Base-by-base conservation (phyloP, 2,113 vertebrate species). In the Microcebus jonahi region DNA sequence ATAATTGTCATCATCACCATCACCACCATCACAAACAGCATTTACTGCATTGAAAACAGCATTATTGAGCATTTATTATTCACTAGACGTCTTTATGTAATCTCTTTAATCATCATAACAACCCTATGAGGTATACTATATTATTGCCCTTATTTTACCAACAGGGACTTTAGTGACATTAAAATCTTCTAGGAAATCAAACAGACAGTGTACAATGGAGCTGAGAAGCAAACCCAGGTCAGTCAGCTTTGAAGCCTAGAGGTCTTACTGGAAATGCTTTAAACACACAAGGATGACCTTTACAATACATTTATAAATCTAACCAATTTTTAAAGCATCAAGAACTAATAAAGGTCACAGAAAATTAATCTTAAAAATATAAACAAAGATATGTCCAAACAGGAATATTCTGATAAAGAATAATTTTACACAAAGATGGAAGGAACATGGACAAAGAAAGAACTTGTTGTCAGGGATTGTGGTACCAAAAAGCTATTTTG, bases 11-110 rank as follows among this genome's bases (percentile, higher is more conserved):
- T 77, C 50, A 61, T 18, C 34, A 42, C 50, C 53, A 70, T 48
- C 71, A 94, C 57, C 36, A 75, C 68, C 23, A 87, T 57, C 55
- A n/a, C 34, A 59, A 93, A 96, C 2, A 70, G 39, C 25, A 48
- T 75, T 75, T 75, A 75, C 29, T 75, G 42, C 13, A 90, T 39
- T 68, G 50, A 17, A 59, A 93, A 95, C 1, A 67, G 61, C 29
- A 53, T 79, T 92, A 88, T 31, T 82, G 75, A 87, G 61, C 36
- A 88, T 80, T 97, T 95, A 75, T 92, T 91, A 68, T 83, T 45
- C 63, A 86, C 34, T 23, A 83, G 21, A 80, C 4, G 65, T 31
- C 1, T 86, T 91, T 86, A 89, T 0, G 67, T 42, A 50, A 76
- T 77, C 8, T 36, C 53, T 25, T 65, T 91, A 88, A 77, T 92